Conservation (phyloP, 1,140 invertebrate species). For the Brachionus plicatilis region DNA sequence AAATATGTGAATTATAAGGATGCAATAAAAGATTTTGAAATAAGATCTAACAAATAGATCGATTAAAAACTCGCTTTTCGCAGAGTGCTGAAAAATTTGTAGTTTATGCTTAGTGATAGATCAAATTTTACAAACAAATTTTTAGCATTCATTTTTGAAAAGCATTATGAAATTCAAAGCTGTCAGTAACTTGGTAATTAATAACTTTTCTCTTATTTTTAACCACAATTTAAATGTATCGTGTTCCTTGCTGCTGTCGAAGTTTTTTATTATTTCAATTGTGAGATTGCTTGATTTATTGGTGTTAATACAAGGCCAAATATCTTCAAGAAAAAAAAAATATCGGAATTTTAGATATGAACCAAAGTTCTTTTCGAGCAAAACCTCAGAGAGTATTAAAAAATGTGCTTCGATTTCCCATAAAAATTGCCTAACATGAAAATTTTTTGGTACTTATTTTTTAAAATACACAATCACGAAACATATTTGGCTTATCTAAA, state of each 20-base stretch:
- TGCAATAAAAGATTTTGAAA: background rate
- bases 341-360: background rate
- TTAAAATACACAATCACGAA: background rate
- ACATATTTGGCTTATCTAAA: background rate
- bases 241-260: background rate
- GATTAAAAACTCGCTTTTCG: background rate
- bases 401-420: background rate
- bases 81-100: constrained; percentile 8
- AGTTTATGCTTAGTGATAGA: constrained; percentile 15
- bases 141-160: constrained; percentile 22
- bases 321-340: background rate
- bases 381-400: background rate
- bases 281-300: background rate
- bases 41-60: constrained; percentile 6
- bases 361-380: background rate
- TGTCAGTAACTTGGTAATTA: constrained; percentile 26
- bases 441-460: background rate
- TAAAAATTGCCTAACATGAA: background rate
- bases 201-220: background rate
- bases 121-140: constrained; percentile 30
- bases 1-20: background rate
- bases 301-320: background rate
- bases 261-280: background rate
- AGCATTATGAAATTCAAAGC: background rate
- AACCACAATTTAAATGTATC: background rate